Evolutionary conservation across 2,888 invertebrate genomes (phyloP).

Genomic region (Trissolcus brochymenae): DNA sequence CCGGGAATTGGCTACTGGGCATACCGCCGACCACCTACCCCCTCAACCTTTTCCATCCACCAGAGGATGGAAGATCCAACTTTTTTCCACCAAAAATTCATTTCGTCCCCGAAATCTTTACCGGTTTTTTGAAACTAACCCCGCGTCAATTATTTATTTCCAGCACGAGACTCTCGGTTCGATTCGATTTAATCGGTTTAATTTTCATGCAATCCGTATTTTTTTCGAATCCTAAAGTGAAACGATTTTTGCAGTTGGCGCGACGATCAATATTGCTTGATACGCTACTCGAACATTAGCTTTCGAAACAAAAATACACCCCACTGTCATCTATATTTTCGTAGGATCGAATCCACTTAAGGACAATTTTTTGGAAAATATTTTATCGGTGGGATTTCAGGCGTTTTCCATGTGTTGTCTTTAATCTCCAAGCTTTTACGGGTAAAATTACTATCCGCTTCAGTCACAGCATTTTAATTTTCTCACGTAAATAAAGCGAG

Average conservation of each 20-base stretch:
- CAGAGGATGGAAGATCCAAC: slow-evolving; percentile 61
- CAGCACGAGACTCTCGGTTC: background rate
- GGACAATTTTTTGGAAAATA: slow-evolving; percentile 27
- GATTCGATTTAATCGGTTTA: background rate
- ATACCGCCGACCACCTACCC: slow-evolving; percentile 74
- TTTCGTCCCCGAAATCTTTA: slow-evolving; percentile 23
- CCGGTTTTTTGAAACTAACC: slow-evolving; percentile 10
- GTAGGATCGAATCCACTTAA: background rate
- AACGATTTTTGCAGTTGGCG: too few relatives aligned
- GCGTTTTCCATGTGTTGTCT: slow-evolving; percentile 41
- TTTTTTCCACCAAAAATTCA: slow-evolving; percentile 39
- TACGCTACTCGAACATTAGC: too few relatives aligned
- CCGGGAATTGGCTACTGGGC: slow-evolving; percentile 76
- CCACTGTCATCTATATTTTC: background rate
- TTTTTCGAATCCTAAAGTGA: too few relatives aligned
- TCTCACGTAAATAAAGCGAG: slow-evolving; percentile 21
- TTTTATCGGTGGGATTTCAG: slow-evolving; percentile 29
- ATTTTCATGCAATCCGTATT: too few relatives aligned
- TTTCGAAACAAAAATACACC: background rate
- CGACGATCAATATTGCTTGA: too few relatives aligned
- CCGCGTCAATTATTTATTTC: slow-evolving; percentile 8
- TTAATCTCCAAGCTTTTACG: slow-evolving; percentile 42
- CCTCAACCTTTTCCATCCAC: slow-evolving; percentile 72
- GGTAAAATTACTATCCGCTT: slow-evolving; percentile 44
- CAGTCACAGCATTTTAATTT: slow-evolving; percentile 45